Percentiles rank a stretch among this genome's conserved stretches.
Evolutionary conservation across 2,888 invertebrate genomes (phyloP).

Genomic region (Sipha maydis): DNA sequence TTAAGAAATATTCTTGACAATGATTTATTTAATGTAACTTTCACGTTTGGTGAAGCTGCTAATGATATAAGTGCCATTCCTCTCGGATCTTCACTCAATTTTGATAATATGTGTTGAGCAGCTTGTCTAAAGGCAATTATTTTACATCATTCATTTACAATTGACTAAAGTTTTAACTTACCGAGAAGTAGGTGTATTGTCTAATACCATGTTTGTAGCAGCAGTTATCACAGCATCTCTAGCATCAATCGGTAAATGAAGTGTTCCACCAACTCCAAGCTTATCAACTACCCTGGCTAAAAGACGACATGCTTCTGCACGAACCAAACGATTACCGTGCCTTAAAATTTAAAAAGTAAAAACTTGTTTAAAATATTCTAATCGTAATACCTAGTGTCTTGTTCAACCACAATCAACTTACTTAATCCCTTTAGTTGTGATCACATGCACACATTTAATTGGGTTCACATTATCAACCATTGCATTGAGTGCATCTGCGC

Average conservation of each 20-base stretch:
- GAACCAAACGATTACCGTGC: constrained; percentile 89
- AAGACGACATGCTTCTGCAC: constrained; percentile 84
- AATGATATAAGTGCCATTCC: constrained; percentile 53
- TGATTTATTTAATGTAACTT: constrained; percentile 60
- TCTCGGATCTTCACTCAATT: constrained; percentile 59
- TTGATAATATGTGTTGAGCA: constrained; percentile 56
- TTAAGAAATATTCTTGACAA: constrained; percentile 60
- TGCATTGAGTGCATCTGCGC: constrained; percentile 81
- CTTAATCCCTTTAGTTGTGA: constrained; percentile 77
- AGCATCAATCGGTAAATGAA: constrained; percentile 77
- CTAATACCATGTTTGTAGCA: constrained; percentile 84
- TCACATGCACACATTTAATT: constrained; percentile 74
- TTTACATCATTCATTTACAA: background rate
- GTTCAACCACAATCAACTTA: constrained; percentile 65
- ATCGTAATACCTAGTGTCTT: background rate
- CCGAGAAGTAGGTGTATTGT: constrained; percentile 73
- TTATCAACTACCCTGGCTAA: constrained; percentile 78
- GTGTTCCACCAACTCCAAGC: constrained; percentile 70
- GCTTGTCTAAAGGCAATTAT: constrained; percentile 44
- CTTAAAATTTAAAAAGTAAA: constrained; percentile 65
- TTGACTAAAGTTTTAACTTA: background rate
- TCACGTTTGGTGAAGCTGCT: constrained; percentile 55
- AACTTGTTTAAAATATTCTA: background rate
- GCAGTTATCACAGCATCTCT: constrained; percentile 83
- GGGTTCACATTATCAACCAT: constrained; percentile 83